Conservation (phyloP, 92 coral and sea anemone species). For the Pocillopora grandis region DNA sequence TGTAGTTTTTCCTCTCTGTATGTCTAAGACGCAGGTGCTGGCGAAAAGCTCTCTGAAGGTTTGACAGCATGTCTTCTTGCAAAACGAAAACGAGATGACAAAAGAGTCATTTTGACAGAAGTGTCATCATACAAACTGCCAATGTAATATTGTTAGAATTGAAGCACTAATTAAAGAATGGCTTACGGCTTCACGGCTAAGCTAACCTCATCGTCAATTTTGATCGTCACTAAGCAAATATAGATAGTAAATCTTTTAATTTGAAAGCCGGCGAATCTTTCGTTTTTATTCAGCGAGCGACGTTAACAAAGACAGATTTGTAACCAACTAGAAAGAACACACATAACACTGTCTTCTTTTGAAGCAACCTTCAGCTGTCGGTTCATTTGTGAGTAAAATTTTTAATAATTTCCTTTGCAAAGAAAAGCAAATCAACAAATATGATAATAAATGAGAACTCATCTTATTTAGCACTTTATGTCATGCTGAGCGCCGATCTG, state of each 20-base stretch:
- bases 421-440: too few relatives aligned
- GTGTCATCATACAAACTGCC: neutral
- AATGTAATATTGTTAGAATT: neutral
- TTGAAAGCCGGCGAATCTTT: neutral
- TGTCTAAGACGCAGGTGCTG: neutral
- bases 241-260: neutral
- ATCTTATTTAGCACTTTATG: too few relatives aligned
- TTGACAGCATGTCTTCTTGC: neutral
- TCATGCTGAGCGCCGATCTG: too few relatives aligned
- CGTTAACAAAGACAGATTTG: too few relatives aligned
- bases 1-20: too few relatives aligned
- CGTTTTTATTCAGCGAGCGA: neutral
- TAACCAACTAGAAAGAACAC: too few relatives aligned
- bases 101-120: neutral
- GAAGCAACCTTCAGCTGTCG: too few relatives aligned
- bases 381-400: too few relatives aligned
- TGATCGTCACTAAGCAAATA: neutral
- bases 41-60: neutral
- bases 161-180: conserved; percentile 6
- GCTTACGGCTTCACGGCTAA: neutral
- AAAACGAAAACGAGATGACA: conserved; percentile 10
- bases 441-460: too few relatives aligned
- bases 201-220: neutral
- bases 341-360: too few relatives aligned
- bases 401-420: too few relatives aligned